A percentile compares a stretch with the other conserved stretches of the same genome.
Conservation (phyloP, 2,113 vertebrate genomes). For the Tetrao urogallus region DNA sequence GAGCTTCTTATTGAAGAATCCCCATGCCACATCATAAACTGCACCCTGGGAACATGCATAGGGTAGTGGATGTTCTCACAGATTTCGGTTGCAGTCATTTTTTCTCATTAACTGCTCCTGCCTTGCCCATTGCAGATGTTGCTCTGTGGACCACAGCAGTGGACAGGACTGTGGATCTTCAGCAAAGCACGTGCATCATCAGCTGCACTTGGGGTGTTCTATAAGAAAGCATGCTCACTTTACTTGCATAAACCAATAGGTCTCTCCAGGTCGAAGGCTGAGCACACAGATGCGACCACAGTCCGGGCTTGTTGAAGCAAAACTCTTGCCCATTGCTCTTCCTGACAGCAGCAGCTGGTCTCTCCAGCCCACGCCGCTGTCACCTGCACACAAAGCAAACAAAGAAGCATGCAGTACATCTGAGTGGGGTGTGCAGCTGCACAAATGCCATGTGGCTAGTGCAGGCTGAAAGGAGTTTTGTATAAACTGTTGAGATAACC, state of each 20-base stretch:
- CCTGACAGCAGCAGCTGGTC: background rate
- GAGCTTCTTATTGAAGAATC: background rate
- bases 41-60: rapidly evolving
- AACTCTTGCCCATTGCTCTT: background rate
- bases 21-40: background rate
- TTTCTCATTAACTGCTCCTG: background rate
- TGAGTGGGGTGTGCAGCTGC: background rate
- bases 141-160: background rate
- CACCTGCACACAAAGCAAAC: conserved; percentile 14
- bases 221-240: background rate
- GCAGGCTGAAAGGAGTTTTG: background rate
- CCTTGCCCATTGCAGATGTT: background rate
- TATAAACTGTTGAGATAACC: conserved; percentile 36
- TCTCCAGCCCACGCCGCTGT: rapidly evolving
- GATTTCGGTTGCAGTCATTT: background rate
- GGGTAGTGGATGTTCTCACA: background rate
- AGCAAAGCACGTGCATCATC: rapidly evolving
- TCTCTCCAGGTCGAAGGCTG: background rate
- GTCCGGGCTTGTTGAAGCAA: background rate
- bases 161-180: background rate
- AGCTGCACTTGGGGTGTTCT: background rate
- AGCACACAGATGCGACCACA: background rate
- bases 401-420: background rate
- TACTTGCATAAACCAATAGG: background rate
- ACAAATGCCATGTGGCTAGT: background rate